Evolutionary conservation across 2,113 vertebrate genomes (phyloP).

Genomic region (Carettochelys insculpta): DNA sequence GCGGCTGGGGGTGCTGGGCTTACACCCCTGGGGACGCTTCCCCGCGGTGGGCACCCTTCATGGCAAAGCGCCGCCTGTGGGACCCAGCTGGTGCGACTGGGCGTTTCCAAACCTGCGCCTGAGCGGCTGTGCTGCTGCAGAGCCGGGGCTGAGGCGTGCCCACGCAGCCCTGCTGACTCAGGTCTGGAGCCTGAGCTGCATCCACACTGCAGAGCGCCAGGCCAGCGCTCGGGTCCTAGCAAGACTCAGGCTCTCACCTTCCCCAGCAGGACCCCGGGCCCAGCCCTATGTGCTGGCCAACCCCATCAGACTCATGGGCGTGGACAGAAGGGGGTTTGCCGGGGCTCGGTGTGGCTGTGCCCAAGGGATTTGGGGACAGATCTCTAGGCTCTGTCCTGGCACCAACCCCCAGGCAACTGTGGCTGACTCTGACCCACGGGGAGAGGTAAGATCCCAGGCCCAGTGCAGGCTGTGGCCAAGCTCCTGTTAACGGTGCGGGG

Average conservation of each 20-base stretch:
- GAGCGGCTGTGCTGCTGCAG: background rate
- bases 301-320: background rate
- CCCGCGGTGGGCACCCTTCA: background rate
- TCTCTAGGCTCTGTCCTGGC: background rate
- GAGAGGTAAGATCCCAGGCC: background rate
- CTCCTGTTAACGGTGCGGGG: background rate
- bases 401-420: background rate
- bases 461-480: background rate
- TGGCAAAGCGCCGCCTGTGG: background rate
- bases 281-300: background rate
- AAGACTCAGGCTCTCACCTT: background rate
- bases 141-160: too few relatives aligned
- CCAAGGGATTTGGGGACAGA: background rate
- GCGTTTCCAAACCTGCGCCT: background rate
- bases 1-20: background rate
- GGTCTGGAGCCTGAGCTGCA: too few relatives aligned
- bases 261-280: background rate
- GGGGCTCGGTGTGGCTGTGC: background rate
- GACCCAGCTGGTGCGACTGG: background rate
- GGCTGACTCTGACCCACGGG: background rate
- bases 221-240: background rate
- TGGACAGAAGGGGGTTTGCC: background rate
- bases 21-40: too few relatives aligned
- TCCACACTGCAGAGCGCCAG: background rate
- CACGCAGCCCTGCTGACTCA: background rate